Evolutionary conservation across 2,797 vertebrate genomes (phyloP), one percentile per base, ranked within the genome.

Genomic region (Triplophysa bombifrons): DNA sequence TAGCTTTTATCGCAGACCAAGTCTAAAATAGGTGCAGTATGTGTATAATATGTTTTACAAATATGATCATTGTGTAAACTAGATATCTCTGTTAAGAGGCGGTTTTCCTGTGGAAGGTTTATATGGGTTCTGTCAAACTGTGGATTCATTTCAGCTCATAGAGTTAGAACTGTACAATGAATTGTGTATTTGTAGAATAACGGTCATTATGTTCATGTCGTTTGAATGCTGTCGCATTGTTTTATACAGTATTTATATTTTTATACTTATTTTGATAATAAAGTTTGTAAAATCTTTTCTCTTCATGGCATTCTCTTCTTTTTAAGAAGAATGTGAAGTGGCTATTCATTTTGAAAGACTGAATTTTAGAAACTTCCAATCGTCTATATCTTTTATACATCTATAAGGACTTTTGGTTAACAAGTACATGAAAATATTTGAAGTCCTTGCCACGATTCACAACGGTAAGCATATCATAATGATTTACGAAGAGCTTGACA

Each of bases 261-360:
- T 99, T 99, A 96, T 99, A 99, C 97, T 98, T 99, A 98, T 98
- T 99, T 99, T 99, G 82, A 87, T 96, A 95, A 97, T 96, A 95
- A 95, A 98, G 96, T 82, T 19, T 84, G 41, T 74, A 81, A 86
- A 86, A 86, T 66, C 78, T 48, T 65, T 72, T 80, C 60, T 72
- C 58, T 58, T 72, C 3, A 27, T 48, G 20, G 19, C 50, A 71
- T 27, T 30, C 17, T 44, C 67, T n/a, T 22, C 30, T 30, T 30
- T 30, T 4, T 30, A 30, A 30, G 30, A 30, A 4, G 30, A 30
- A 30, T 30, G 27, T 10, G 34, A 34, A 63, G 17, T 30, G 27
- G 60, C 60, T 63, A 27, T 30, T 63, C 16, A 34, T 63, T 63
- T 60, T 27, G 11, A 58, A 56, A 22, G 20, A 25, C 9, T 12